phyloP scores from a whole-genome alignment of 2,113 vertebrate genomes.

The Oriolus oriolus region DNA sequence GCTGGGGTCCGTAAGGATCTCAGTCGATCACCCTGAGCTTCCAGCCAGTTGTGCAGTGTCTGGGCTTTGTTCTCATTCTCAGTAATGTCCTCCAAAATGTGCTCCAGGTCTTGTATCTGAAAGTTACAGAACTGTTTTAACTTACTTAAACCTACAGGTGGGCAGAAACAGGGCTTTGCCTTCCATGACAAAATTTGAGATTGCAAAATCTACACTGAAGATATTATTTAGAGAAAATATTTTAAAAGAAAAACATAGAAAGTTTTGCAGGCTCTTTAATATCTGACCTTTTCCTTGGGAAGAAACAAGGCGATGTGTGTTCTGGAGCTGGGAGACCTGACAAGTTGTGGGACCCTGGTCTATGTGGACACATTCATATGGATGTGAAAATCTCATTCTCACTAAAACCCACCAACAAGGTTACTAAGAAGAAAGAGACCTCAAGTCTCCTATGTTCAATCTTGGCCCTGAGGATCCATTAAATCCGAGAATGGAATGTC shows the following conservation, averaged over 20 bases:
- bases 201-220: neutral
- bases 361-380: neutral
- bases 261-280: neutral
- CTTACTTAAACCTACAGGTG: neutral
- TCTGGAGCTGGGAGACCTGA: neutral
- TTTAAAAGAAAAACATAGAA: neutral
- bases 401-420: neutral
- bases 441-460: neutral
- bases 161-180: neutral
- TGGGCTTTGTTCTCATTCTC: conserved; percentile 78
- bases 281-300: neutral
- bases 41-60: conserved; percentile 76
- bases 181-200: neutral
- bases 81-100: conserved; percentile 69
- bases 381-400: neutral
- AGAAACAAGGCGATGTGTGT: neutral
- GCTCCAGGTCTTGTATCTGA: conserved; percentile 80
- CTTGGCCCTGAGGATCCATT: neutral
- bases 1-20: conserved; percentile 67
- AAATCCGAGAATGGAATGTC: neutral
- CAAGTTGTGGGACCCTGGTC: neutral
- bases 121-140: neutral
- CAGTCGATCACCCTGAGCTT: conserved; percentile 73
- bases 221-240: neutral
- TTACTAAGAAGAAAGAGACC: neutral